A percentile compares a stretch with the other conserved stretches of the same genome.
These are phyloP conservation scores for Bos taurus DNA, from an alignment of 2,113 vertebrate species.

Conservation along the genomic window DNA sequence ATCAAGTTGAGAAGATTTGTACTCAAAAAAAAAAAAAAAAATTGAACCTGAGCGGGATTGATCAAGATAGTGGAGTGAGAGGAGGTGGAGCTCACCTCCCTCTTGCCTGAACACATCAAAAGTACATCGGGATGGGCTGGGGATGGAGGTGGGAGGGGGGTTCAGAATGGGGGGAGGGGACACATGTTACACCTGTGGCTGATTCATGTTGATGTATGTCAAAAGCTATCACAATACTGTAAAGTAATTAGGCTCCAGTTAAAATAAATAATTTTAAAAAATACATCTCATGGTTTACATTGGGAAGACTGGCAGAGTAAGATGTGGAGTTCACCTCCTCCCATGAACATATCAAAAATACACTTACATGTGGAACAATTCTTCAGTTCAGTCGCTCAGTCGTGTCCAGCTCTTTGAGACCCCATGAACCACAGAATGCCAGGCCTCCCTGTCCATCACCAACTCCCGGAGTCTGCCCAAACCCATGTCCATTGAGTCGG, in stretches of 20 bases:
- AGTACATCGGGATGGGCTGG: neutral
- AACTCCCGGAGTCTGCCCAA: neutral
- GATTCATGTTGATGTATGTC: neutral
- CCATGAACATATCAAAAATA: neutral
- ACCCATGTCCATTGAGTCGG: neutral
- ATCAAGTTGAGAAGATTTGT: conserved; percentile 4
- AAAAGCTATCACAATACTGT: neutral
- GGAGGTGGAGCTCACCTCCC: neutral
- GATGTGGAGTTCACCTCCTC: neutral
- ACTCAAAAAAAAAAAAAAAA: neutral
- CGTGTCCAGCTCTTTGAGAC: neutral
- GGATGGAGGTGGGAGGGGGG: neutral
- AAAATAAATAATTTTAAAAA: neutral
- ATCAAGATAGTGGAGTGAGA: neutral
- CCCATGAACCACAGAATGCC: neutral
- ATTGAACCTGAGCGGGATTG: neutral
- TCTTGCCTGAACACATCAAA: neutral
- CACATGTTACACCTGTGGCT: neutral
- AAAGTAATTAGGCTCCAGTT: neutral
- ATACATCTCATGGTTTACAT: neutral
- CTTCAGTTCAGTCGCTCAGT: neutral
- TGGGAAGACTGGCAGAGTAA: neutral
- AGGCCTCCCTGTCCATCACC: neutral
- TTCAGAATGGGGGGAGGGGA: neutral
- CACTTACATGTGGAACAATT: neutral